phyloP scores from a whole-genome alignment of 2,888 invertebrate genomes.

The Perdita meconis region DNA sequence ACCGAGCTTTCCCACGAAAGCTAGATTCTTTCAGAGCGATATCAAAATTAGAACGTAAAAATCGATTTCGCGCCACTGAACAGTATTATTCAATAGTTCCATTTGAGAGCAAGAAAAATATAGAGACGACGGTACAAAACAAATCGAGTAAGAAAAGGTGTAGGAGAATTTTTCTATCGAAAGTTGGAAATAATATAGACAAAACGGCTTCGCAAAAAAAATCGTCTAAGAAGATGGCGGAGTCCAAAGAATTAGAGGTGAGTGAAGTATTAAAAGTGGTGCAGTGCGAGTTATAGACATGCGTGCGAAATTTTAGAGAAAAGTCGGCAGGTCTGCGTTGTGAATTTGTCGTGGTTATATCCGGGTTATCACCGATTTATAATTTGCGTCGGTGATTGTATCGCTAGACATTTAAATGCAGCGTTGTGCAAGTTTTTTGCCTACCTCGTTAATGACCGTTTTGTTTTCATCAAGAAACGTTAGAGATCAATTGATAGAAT shows the following conservation, averaged over 20 bases:
- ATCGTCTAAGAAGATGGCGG: slow-evolving; percentile 82
- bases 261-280: slow-evolving; percentile 70
- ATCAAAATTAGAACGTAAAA: slow-evolving; percentile 20
- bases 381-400: slow-evolving; percentile 41
- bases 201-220: slow-evolving; percentile 81
- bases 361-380: slow-evolving; percentile 49
- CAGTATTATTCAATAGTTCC: slow-evolving; percentile 28
- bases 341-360: slow-evolving; percentile 59
- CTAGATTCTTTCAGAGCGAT: slow-evolving; percentile 16
- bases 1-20: slow-evolving; percentile 7
- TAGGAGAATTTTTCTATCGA: slow-evolving; percentile 52
- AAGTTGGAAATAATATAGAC: slow-evolving; percentile 65
- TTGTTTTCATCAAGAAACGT: slow-evolving; percentile 17
- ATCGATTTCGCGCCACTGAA: slow-evolving; percentile 36
- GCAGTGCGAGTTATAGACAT: slow-evolving; percentile 48
- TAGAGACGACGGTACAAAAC: slow-evolving; percentile 27
- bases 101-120: slow-evolving; percentile 38
- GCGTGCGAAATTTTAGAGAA: slow-evolving; percentile 40
- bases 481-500: slow-evolving; percentile 15
- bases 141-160: slow-evolving; percentile 32
- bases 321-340: slow-evolving; percentile 45
- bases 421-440: slow-evolving; percentile 8
- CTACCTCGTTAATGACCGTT: slow-evolving; percentile 16
- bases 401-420: slow-evolving; percentile 29
- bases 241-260: slow-evolving; percentile 82